These are phyloP conservation scores for Lasiommata megera DNA, from an alignment of 2,888 invertebrate species.

Conservation along the genomic window DNA sequence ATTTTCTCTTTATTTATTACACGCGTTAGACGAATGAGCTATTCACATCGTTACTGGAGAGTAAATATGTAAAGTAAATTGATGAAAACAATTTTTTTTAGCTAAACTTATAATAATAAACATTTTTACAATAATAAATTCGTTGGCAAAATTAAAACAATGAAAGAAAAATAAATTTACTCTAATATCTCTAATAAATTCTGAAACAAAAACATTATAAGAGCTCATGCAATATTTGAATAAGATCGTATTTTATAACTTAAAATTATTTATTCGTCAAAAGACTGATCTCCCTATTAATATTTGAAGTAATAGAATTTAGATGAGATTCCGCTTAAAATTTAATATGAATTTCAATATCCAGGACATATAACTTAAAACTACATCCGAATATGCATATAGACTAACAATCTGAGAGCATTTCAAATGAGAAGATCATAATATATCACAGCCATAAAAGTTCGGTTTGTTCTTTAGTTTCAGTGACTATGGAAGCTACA, in stretches of 20 bases:
- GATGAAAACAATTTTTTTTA: not conserved
- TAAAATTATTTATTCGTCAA: not conserved
- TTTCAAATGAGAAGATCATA: not conserved
- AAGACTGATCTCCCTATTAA: not conserved
- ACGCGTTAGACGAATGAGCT: not conserved
- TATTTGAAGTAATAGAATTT: no score
- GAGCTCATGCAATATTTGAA: not conserved
- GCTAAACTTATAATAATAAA: not conserved
- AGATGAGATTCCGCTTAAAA: no score
- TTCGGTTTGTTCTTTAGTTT: conserved; percentile 24
- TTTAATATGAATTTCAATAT: no score
- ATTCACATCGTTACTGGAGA: not conserved
- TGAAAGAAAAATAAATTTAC: not conserved
- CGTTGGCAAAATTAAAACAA: not conserved
- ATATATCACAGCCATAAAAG: conserved; percentile 52
- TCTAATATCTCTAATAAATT: not conserved
- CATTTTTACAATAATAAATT: not conserved
- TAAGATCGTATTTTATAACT: not conserved
- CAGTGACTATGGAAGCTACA: not conserved
- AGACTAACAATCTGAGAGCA: conserved; percentile 2
- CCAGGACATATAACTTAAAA: not conserved
- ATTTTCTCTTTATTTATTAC: conserved; percentile 22
- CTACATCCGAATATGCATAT: not conserved
- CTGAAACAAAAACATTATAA: not conserved
- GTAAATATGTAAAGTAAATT: not conserved